Evolutionary conservation across 2,888 invertebrate genomes (phyloP), one percentile per base, ranked within the genome.

Genomic region (Epinotia nisella): DNA sequence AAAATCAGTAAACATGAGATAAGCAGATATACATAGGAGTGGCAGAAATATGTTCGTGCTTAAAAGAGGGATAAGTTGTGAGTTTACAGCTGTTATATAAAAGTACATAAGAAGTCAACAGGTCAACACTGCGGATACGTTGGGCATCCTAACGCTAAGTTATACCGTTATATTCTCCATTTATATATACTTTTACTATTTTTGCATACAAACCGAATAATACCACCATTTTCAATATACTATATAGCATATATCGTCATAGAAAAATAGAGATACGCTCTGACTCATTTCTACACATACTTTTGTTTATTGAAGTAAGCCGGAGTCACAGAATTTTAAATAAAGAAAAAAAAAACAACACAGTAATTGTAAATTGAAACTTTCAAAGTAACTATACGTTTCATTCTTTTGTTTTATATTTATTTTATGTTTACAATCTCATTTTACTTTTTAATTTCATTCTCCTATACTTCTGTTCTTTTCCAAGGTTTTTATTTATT

Each of bases 101-200:
- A 83, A 83, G 82, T 82, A 82, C 84, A 85, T 83, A 84, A 85
- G 86, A 86, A 87, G 86, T 88, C 90, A 86, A 87, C 90, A 90
- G 90, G 89, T 91, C 91, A 87, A 87, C 91, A 91, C 90, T 82
- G 83, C 91, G 87, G 90, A 92, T 89, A 89, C 89, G 86, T 90
- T 91, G 93, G 93, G 93, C 93, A 93, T 93, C 92, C 93, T 89
- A 83, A 91, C 91, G 93, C 90, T 92, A 93, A 92, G 93, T 91
- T 87, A 81, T 84, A 73, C 56, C 56, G 69, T 83, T 84, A 89
- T 87, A 87, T 88, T 87, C 85, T 90, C 88, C 86, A 87, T 89
- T 89, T 90, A 89, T 91, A 88, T 88, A 88, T 91, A 88, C 84
- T 91, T 90, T 89, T 91, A 91, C 87, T 90, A 89, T 88, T 88